Percentiles rank a stretch among this genome's conserved stretches.
phyloP scores from a whole-genome alignment of 1,140 invertebrate genomes.

The Plectrocnemia conspersa region DNA sequence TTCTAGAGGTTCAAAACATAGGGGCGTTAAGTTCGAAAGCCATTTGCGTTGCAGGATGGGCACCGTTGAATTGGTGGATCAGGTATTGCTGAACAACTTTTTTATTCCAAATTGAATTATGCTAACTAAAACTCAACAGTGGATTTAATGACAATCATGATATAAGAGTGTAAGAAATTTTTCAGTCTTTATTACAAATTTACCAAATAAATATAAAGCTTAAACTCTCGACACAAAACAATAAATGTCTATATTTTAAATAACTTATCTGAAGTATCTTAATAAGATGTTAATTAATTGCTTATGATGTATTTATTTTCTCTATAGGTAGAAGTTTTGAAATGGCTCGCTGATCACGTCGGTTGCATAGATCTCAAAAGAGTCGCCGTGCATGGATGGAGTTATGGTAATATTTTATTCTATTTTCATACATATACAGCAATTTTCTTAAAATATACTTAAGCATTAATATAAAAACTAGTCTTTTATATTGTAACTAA shows the following conservation, averaged over 20 bases:
- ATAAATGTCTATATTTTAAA: too few relatives aligned
- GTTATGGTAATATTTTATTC: conserved; percentile 88
- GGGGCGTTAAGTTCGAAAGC: conserved; percentile 88
- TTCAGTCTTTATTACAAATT: too few relatives aligned
- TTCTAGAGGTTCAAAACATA: conserved; percentile 88
- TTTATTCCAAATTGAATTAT: not conserved
- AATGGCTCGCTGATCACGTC: conserved; percentile 76
- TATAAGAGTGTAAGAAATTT: too few relatives aligned
- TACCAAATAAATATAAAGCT: too few relatives aligned
- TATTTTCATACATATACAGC: not conserved
- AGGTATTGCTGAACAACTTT: conserved; percentile 56
- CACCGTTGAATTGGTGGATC: conserved; percentile 91
- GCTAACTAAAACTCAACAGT: too few relatives aligned
- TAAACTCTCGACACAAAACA: too few relatives aligned
- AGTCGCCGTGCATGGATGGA: conserved; percentile 97
- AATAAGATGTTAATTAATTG: too few relatives aligned
- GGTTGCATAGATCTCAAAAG: conserved; percentile 88
- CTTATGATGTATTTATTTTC: conserved; percentile 11
- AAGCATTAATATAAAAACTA: not conserved
- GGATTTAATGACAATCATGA: not conserved
- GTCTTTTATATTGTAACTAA: too few relatives aligned
- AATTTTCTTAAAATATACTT: not conserved
- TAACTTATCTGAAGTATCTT: too few relatives aligned
- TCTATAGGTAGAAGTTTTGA: conserved; percentile 77
- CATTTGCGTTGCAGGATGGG: conserved; percentile 87